These are phyloP conservation scores for Synergus laeviventris DNA, from an alignment of 2,888 invertebrate genomes.

Conservation along the genomic window DNA sequence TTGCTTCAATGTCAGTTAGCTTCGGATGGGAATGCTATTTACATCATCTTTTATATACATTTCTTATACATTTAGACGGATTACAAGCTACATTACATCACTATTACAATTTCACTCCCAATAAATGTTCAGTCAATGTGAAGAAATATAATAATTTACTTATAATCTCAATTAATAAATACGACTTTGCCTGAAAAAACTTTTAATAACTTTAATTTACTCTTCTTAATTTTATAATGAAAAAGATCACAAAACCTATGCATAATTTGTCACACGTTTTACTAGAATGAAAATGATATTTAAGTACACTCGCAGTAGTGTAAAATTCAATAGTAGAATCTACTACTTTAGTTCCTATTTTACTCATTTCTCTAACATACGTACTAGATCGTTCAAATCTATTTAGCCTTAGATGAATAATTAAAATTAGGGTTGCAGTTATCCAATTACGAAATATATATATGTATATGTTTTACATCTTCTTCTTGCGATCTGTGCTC, in stretches of 20 bases:
- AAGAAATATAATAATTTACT: background rate
- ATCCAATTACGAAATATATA: constrained; percentile 1
- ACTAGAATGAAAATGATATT: background rate
- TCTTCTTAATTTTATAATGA: background rate
- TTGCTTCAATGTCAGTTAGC: constrained; percentile 48
- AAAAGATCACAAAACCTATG: background rate
- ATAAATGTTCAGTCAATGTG: background rate
- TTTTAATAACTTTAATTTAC: background rate
- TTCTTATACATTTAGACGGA: constrained; percentile 16
- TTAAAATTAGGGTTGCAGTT: background rate
- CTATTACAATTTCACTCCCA: background rate
- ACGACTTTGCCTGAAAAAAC: background rate
- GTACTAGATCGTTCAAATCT: background rate
- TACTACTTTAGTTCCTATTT: background rate
- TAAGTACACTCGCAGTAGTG: constrained; percentile 6
- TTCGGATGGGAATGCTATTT: constrained; percentile 58
- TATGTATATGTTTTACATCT: too few species aligned
- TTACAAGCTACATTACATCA: background rate
- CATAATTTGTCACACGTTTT: background rate
- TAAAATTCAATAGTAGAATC: background rate
- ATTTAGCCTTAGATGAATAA: background rate
- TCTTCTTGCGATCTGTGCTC: constrained; percentile 22
- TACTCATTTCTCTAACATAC: background rate
- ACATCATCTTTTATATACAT: constrained; percentile 44
- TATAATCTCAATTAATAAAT: background rate